Base-by-base conservation (phyloP, 2,888 invertebrate species). In the Temnothorax unifasciatus region DNA sequence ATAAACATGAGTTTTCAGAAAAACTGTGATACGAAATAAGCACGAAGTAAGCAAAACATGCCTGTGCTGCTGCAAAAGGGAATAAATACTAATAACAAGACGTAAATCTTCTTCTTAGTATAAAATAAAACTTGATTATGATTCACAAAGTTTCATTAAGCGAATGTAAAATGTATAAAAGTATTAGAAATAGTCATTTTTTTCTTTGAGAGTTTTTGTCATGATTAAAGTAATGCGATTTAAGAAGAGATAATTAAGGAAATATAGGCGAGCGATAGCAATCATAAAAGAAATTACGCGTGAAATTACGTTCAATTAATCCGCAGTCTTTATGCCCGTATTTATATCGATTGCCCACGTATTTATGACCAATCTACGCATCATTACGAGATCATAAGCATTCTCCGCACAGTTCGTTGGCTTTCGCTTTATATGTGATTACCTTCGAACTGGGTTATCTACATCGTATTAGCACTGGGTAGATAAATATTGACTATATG, bases 401-500 rank as follows among this genome's bases (percentile, higher is more conserved):
- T 34, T 34, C 29, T 34, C 11, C 29, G 38, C 3, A 38, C n/a
- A n/a, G 44, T 69, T 54, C 34, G 44, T 69, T 25, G 52, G 52
- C 57, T 69, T 52, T 57, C 44, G 21, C 44, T 54, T 76, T n/a
- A 66, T 38, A 44, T 71, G 18, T 47, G 18, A 59, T 69, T 47
- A 47, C 18, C 47, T 71, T 21, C 34, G 29, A 79, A 59, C 69
- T 71, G 71, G 34, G 47, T 79, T 79, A 71, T 59, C 59, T 59
- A 69, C 71, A 47, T 44, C 57, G 13, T 34, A 77, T 77, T 68
- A 77, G 54, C 44, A 57, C 44, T 15, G 11, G 44, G 6, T 76
- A n/a, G 52, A 18, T 69, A 79, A 79, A 79, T 71, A 71, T 71
- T 71, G 79, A 79, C 15, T 54, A 38, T 47, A 59, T 5, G 21